These are phyloP conservation scores for Bovichtus variegatus DNA, from an alignment of 2,797 vertebrate genomes.

Conservation along the genomic window DNA sequence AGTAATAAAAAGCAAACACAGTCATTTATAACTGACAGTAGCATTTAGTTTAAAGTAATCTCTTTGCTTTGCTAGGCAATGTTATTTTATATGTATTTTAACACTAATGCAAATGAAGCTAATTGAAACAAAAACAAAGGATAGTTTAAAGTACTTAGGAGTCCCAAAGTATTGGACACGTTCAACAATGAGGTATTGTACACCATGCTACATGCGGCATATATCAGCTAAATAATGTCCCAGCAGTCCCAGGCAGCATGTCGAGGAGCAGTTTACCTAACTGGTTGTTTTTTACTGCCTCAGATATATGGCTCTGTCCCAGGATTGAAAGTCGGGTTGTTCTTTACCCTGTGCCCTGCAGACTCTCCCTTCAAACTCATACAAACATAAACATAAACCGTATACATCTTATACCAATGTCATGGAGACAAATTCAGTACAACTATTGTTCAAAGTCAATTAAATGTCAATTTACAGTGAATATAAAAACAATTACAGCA, in stretches of 20 bases:
- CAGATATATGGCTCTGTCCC: background rate
- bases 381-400: too few relatives aligned
- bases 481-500: background rate
- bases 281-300: background rate
- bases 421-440: background rate
- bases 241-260: background rate
- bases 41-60: slow-evolving; percentile 8
- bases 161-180: background rate
- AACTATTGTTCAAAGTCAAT: background rate
- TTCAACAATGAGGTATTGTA: background rate
- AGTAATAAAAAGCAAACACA: slow-evolving; percentile 19
- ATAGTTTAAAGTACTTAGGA: background rate
- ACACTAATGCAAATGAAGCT: background rate
- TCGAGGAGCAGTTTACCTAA: background rate
- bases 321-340: background rate
- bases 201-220: background rate
- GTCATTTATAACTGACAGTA: background rate
- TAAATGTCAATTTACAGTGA: background rate
- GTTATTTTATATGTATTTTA: background rate
- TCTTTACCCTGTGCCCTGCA: background rate
- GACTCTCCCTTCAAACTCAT: too few relatives aligned
- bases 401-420: background rate
- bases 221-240: background rate
- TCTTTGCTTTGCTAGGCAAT: background rate
- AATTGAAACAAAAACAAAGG: background rate